phyloP scores from a whole-genome alignment of 2,113 vertebrate species.

The Apaloderma vittatum region DNA sequence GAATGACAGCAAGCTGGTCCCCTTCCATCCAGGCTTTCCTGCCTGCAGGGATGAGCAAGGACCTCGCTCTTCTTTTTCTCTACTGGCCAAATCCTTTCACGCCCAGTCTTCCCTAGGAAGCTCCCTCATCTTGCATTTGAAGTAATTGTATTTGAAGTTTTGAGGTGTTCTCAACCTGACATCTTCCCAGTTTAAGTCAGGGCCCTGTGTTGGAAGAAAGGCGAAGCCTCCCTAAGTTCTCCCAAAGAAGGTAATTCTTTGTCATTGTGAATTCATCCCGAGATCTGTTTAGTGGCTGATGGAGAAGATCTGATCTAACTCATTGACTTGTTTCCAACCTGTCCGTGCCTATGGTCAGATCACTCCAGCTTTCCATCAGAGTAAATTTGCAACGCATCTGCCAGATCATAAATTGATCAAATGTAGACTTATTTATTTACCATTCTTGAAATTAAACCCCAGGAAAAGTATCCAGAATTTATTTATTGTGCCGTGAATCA shows the following conservation, averaged over 20 bases:
- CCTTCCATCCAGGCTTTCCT: neutral
- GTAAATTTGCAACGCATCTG: neutral
- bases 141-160: neutral
- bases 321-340: neutral
- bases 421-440: slow-evolving; percentile 9
- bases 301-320: neutral
- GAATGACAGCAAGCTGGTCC: neutral
- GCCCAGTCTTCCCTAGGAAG: neutral
- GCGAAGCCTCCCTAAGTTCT: neutral
- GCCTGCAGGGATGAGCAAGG: neutral
- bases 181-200: neutral
- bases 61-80: neutral
- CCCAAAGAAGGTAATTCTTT: neutral
- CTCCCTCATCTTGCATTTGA: neutral
- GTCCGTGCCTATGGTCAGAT: neutral
- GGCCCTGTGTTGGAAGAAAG: neutral
- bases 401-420: neutral
- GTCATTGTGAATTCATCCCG: neutral
- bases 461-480: neutral
- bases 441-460: neutral
- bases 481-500: neutral
- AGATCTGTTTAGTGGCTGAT: neutral
- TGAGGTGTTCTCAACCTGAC: neutral
- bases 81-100: neutral
- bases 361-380: neutral